phyloP scores from a whole-genome alignment of 2,113 vertebrate species.

The Todiramphus saurophagus region DNA sequence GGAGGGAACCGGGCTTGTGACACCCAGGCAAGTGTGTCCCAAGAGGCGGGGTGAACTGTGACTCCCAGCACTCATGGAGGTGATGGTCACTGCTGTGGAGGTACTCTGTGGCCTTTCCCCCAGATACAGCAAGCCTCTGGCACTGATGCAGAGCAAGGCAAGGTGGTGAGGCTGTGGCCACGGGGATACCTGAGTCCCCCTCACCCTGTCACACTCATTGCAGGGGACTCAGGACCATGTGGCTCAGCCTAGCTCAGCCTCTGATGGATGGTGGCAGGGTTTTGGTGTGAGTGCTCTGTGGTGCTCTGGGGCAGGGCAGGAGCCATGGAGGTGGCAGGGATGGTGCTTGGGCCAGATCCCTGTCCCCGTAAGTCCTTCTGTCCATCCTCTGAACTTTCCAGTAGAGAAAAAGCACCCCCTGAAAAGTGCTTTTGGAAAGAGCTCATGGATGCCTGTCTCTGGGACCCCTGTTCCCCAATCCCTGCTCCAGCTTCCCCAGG shows the following conservation, averaged over 20 bases:
- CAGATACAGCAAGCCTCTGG: rapidly evolving
- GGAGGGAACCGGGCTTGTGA: rapidly evolving
- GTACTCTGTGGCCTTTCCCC: neutral
- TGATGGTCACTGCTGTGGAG: neutral
- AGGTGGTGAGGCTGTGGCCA: rapidly evolving
- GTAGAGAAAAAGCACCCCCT: neutral
- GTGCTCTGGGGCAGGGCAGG: neutral
- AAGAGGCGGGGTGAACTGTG: neutral
- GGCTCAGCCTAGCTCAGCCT: neutral
- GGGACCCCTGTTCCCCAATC: neutral
- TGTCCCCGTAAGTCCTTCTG: neutral
- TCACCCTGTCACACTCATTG: neutral
- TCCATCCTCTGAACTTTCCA: neutral
- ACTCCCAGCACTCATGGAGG: neutral
- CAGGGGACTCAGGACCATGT: neutral
- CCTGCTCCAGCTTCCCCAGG: rapidly evolving
- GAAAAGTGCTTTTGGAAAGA: neutral
- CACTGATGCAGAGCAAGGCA: neutral
- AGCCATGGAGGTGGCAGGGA: neutral
- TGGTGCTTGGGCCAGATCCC: neutral
- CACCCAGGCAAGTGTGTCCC: neutral
- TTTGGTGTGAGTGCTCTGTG: neutral
- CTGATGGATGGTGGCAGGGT: rapidly evolving
- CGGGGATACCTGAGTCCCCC: neutral
- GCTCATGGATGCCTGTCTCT: neutral